A percentile compares a stretch with the other conserved stretches of the same genome.
phyloP scores from a whole-genome alignment of 2,113 vertebrate species.

The Mesocricetus auratus region DNA sequence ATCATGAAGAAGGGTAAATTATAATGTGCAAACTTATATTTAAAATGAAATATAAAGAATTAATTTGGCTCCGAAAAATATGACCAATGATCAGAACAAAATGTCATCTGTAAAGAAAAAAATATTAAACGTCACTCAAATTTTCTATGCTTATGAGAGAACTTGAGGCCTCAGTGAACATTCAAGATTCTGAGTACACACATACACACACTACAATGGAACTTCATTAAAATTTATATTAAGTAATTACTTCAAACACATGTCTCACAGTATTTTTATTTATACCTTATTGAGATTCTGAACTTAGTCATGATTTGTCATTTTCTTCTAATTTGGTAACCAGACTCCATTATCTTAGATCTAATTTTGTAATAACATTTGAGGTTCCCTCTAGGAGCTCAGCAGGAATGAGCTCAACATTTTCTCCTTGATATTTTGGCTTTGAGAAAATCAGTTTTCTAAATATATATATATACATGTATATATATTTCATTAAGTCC shows the following conservation, averaged over 20 bases:
- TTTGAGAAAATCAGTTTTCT: neutral
- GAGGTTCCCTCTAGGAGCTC: neutral
- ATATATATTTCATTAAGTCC: neutral
- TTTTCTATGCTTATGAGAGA: neutral
- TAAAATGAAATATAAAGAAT: conserved; percentile 5
- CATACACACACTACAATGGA: neutral
- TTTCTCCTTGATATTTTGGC: neutral
- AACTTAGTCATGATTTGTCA: neutral
- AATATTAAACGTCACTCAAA: neutral
- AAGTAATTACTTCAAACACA: neutral
- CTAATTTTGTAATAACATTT: neutral
- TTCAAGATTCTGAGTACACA: neutral
- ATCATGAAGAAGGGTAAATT: neutral
- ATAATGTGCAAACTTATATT: neutral
- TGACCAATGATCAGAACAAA: neutral
- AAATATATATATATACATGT: no score
- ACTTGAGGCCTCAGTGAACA: neutral
- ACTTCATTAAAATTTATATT: neutral
- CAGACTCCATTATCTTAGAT: neutral
- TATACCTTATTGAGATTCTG: neutral
- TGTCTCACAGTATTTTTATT: neutral
- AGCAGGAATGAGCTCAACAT: neutral
- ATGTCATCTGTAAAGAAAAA: neutral
- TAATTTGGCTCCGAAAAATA: neutral
- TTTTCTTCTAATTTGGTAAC: neutral